Evolutionary conservation across 2,113 vertebrate genomes (phyloP).

Genomic region (Gracilinanus agilis): DNA sequence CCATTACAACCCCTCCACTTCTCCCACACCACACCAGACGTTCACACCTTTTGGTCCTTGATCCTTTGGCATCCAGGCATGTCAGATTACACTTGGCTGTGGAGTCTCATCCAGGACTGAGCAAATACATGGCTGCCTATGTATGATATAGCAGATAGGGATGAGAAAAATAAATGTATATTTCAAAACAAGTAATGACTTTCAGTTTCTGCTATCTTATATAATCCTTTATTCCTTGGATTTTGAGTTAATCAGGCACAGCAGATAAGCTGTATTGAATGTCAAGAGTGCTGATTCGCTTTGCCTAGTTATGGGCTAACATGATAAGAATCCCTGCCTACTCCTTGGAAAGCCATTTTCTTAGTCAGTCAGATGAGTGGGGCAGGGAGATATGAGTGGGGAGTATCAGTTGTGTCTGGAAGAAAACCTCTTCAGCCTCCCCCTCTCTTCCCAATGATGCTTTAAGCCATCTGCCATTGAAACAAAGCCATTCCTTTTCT

Average conservation of each 20-base stretch:
- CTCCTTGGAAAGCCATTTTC: slow-evolving; percentile 7
- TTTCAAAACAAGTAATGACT: not conserved
- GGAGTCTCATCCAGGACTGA: not conserved
- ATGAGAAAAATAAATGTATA: not conserved
- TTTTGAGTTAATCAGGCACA: not conserved
- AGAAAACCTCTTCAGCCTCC: not conserved
- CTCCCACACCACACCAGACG: not conserved
- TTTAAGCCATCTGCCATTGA: slow-evolving; percentile 36
- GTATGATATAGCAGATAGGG: not conserved
- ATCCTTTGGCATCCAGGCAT: not conserved
- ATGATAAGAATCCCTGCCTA: slow-evolving; percentile 28
- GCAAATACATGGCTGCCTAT: not conserved
- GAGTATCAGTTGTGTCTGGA: not conserved
- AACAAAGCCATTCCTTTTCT: slow-evolving; percentile 24
- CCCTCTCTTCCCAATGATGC: slow-evolving; percentile 30
- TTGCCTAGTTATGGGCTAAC: slow-evolving; percentile 14
- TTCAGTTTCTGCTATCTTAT: slow-evolving; percentile 5
- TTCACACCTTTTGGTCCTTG: not conserved
- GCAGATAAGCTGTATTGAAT: not conserved
- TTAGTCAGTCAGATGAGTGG: not conserved
- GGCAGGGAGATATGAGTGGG: not conserved
- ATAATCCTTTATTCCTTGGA: slow-evolving; percentile 32
- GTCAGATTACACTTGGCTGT: not conserved
- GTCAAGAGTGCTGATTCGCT: slow-evolving; percentile 10
- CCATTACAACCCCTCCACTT: not conserved